Evolutionary conservation across 2,888 invertebrate species (phyloP), one percentile per base, ranked within the genome.

Genomic region (Ecliptopera silaceata): DNA sequence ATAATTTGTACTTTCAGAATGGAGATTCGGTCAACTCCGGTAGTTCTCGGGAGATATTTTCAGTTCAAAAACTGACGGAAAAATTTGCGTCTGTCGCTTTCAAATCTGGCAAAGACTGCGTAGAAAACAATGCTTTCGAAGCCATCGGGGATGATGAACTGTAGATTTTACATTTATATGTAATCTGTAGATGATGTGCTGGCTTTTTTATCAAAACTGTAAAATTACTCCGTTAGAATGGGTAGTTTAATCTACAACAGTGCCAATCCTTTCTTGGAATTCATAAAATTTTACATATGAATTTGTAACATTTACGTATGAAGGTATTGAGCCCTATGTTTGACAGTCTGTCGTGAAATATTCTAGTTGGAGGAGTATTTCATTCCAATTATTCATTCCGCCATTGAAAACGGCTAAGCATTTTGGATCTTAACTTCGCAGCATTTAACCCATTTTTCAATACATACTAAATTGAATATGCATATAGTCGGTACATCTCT

Each of bases 61-160:
- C 95, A n/a, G 94, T 96, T 61, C 94, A 95, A 70, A 95, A 93
- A 76, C 82, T 95, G 31, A 94, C 95, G 12, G 94, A 95, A 65
- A 95, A 95, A 78, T 93, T 96, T 68, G 92, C 92, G 1, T 94
- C 94, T 0, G 95, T 95, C 45, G 93, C 94, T 22, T 95, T 95
- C 80, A 95, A 94, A 72, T 91, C 93, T 58, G 93, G 93, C 22
- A 93, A 93, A 69, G 95, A 95, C 72, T 94, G 95, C 64, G 95
- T 97, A 60, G 97, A 97, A 79, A 98, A 97, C 86, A 96, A 97
- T 82, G 97, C 98, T 17, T 99, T 98, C 80, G 97, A 97, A 84
- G 97, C 97, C 46, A 98, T 99, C 68, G 97, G 98, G 3, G 98
- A 99, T 78, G 98, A 98, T 72, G 98, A 98, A 87, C 92, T 96